Percentiles rank a stretch among this genome's conserved stretches.
phyloP scores from a whole-genome alignment of 2,797 vertebrate genomes.

The Hozukius guyotensis region DNA sequence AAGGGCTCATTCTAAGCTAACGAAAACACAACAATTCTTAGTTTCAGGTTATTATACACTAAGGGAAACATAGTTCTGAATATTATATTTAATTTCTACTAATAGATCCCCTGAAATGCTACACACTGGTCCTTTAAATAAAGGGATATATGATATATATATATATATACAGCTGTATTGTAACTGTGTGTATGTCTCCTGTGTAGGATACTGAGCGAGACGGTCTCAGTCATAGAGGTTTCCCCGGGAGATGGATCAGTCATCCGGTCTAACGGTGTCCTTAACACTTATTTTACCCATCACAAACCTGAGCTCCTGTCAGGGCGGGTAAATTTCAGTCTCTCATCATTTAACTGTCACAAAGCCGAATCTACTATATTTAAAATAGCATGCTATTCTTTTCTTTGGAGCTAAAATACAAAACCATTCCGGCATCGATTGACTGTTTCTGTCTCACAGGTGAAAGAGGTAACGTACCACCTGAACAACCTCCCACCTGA shows the following conservation, averaged over 20 bases:
- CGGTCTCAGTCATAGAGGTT: constrained; percentile 83
- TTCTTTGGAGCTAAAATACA: neutral
- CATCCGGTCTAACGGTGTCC: constrained; percentile 87
- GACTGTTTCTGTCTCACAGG: constrained; percentile 46
- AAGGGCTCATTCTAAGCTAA: no score
- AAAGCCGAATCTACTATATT: neutral
- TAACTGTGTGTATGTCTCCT: constrained; percentile 1
- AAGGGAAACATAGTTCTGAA: no score
- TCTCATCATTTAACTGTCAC: neutral
- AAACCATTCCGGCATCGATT: neutral
- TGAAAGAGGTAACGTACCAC: constrained; percentile 74
- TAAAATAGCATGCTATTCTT: neutral
- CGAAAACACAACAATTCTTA: no score
- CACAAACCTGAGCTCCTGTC: constrained; percentile 71
- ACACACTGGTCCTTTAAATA: neutral
- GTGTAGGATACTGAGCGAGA: constrained; percentile 83
- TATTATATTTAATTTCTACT: no score
- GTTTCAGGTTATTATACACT: no score
- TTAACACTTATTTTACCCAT: constrained; percentile 87
- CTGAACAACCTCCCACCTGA: constrained; percentile 80
- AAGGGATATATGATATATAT: neutral
- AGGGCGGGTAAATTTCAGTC: constrained; percentile 74
- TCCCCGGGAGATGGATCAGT: constrained; percentile 90
- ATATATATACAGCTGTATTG: neutral
- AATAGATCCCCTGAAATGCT: no score